Evolutionary conservation across 2,797 vertebrate genomes (phyloP).

Genomic region (Acropternis orthonyx): DNA sequence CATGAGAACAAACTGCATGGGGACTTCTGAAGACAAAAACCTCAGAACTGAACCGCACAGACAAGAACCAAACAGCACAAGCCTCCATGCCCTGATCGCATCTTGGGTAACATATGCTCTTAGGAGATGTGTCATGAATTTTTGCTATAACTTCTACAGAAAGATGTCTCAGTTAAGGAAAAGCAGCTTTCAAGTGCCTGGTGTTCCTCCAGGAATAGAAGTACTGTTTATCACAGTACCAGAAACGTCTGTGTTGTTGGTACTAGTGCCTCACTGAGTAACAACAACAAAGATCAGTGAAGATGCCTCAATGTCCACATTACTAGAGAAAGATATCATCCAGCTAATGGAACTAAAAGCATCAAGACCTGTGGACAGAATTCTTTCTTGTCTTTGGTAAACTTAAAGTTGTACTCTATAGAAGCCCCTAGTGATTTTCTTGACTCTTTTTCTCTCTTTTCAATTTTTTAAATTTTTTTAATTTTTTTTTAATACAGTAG

Average conservation of each 20-base stretch:
- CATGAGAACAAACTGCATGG: background rate
- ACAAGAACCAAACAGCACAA: background rate
- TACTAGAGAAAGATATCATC: background rate
- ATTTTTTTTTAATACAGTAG: background rate
- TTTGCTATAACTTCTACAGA: constrained; percentile 13
- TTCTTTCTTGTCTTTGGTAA: background rate
- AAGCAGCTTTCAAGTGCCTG: constrained; percentile 14
- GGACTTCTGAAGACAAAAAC: background rate
- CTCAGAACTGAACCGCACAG: background rate
- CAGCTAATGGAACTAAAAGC: background rate
- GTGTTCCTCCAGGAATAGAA: constrained; percentile 38
- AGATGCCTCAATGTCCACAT: background rate
- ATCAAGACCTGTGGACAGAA: background rate
- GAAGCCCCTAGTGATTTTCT: background rate
- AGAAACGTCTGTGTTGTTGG: background rate
- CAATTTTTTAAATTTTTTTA: background rate
- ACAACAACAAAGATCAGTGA: background rate
- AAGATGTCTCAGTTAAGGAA: background rate
- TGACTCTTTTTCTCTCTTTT: accelerated
- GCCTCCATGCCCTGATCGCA: background rate
- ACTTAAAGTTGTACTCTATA: background rate
- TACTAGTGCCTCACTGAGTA: background rate
- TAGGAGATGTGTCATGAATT: background rate
- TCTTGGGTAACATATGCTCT: constrained; percentile 47
- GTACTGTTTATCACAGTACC: background rate